A percentile compares a stretch with the other conserved stretches of the same genome.
phyloP scores from a whole-genome alignment of 1,140 invertebrate genomes.

The Goniozus legneri region DNA sequence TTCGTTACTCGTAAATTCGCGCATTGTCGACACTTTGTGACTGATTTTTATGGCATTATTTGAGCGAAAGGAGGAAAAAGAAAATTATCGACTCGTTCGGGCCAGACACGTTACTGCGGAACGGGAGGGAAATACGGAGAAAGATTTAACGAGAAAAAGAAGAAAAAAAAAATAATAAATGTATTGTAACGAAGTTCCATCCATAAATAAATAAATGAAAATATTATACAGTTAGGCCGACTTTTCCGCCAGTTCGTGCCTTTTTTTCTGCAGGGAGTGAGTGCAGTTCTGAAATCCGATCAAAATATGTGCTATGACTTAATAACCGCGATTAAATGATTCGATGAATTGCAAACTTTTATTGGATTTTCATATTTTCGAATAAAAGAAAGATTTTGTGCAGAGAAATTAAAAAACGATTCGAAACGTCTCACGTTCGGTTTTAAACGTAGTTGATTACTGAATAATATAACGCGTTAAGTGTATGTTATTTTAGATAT shows the following conservation, averaged over 20 bases:
- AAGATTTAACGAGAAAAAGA: slow-evolving; percentile 10
- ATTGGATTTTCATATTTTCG: too few species aligned
- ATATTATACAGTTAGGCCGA: slow-evolving; percentile 57
- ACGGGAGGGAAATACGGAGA: slow-evolving; percentile 18
- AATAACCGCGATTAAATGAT: too few species aligned
- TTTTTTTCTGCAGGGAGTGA: slow-evolving; percentile 50
- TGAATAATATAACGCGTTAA: too few species aligned
- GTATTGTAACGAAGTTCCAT: slow-evolving; percentile 57
- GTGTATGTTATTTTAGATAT: too few species aligned
- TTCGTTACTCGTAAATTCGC: neutral
- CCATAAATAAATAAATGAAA: slow-evolving; percentile 55
- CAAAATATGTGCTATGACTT: slow-evolving; percentile 38
- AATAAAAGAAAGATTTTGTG: too few species aligned
- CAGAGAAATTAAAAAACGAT: too few species aligned
- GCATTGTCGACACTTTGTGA: slow-evolving; percentile 27
- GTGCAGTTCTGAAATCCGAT: slow-evolving; percentile 48
- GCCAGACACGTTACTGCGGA: slow-evolving; percentile 9
- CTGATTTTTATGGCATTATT: slow-evolving; percentile 20
- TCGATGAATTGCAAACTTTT: too few species aligned
- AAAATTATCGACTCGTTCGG: slow-evolving; percentile 1
- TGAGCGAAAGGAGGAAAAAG: slow-evolving; percentile 8
- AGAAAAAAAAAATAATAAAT: slow-evolving; percentile 43
- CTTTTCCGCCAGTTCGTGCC: slow-evolving; percentile 56
- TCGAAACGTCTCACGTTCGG: too few species aligned
- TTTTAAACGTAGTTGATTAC: too few species aligned